Evolutionary conservation across 1,140 invertebrate genomes (phyloP).

Genomic region (Palaemon carinicauda): DNA sequence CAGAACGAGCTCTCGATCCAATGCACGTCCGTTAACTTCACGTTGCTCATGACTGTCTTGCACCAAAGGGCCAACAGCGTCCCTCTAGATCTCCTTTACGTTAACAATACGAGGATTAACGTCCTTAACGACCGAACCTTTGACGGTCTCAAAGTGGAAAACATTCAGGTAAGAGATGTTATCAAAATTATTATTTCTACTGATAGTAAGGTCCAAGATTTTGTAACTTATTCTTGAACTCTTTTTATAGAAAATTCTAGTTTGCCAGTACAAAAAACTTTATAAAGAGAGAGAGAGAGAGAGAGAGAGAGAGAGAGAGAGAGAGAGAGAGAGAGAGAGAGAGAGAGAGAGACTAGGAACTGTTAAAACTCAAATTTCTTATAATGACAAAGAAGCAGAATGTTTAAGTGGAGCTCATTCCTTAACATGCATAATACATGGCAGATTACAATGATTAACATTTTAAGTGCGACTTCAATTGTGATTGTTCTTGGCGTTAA

Average conservation of each 20-base stretch:
- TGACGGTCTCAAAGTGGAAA: constrained; percentile 76
- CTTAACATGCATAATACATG: too few species aligned
- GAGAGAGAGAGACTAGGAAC: background rate
- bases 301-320: background rate
- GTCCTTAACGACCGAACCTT: constrained; percentile 75
- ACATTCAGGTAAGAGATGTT: constrained; percentile 59
- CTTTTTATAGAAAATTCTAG: background rate
- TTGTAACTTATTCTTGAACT: background rate
- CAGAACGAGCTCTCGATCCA: constrained; percentile 84
- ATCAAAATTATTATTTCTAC: background rate
- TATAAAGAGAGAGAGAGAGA: background rate
- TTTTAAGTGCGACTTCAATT: too few species aligned
- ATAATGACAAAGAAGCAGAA: background rate
- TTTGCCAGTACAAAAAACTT: background rate
- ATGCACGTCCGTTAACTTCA: constrained; percentile 87
- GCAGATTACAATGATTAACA: too few species aligned
- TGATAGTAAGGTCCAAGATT: background rate
- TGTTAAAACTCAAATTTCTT: background rate
- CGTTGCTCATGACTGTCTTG: constrained; percentile 75
- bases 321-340: background rate
- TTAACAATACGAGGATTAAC: constrained; percentile 83
- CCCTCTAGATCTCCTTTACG: constrained; percentile 84
- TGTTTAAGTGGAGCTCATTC: background rate
- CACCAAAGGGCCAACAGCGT: constrained; percentile 69
- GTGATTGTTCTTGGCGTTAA: too few species aligned